Evolutionary conservation across 2,113 vertebrate species (phyloP), one percentile per base, ranked within the genome.

Genomic region (Eira barbara): DNA sequence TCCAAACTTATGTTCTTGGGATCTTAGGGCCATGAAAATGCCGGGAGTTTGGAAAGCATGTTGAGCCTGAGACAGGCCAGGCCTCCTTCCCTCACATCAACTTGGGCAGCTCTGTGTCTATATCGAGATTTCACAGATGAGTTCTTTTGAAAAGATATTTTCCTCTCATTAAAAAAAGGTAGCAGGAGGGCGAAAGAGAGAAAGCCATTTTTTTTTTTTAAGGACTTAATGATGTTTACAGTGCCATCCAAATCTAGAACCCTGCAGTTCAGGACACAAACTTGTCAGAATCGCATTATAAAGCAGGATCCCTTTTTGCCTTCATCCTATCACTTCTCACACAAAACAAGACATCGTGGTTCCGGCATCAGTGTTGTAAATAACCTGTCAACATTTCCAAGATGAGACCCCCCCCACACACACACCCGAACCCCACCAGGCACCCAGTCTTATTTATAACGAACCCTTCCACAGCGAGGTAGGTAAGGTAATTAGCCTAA

Each of bases 321-420:
- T 86, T 91, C 76, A 59, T 80, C n/a, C 27, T 96, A 0, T 65
- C 67, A 55, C 25, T 49, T 65, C 65, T 96, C 39, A 59, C 36
- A 31, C 45, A n/a, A 61, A 84, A 29, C 45, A 78, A 89, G 93
- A 31, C 86, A 23, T 39, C 13, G 31, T 42, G 34, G n/a, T 67
- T 80, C 78, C 42, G 25, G 36, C 55, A 57, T 95, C 80, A 11
- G 67, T 52, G 45, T 91, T 95, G 73, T 89, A 86, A 95, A 89
- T 97, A 96, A 95, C 96, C 91, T 97, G 95, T 87, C 95, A 95
- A 13, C 45, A 14, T 90, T 36, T 89, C 93, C 39, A 27, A 63
- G 91, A 65, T 49, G 47, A n/a, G 27, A 55, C 0, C 52, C 6
- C 29, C 39, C 0, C 2, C 12, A 45, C 45, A 47, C 17, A 55